Base-by-base conservation (phyloP, 2,797 vertebrate genomes). In the Anableps anableps region DNA sequence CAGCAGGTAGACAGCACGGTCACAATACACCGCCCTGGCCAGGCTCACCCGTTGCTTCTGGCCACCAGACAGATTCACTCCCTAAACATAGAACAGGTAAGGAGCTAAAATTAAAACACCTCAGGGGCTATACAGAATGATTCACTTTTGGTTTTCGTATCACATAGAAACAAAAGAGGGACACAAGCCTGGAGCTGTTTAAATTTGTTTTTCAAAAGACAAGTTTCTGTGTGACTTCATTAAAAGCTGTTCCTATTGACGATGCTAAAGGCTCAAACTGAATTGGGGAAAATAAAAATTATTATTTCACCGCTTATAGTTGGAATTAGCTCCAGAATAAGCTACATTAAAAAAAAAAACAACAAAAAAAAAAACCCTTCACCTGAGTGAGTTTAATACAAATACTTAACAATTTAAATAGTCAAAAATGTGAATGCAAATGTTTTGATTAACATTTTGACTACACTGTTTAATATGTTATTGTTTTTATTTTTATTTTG, bases 31-130 rank as follows among this genome's bases (percentile, higher is more conserved):
- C 0, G 98, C 97, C 70, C 98, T 94, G 74, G 98, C 98, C 87
- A 99, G 93, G 86, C 97, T 99, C 84, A 99, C 97, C 4, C 98
- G 92, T 90, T 99, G 98, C 80, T 99, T 99, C 94, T 99, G 98
- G 43, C 98, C 98, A 29, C 98, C 98, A 0, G 98, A 99, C 75
- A 99, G 95, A 94, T 99, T 99, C 76, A 99, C 97, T 0, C 98
- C 98, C 98, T 99, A 89, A 10, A 38, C 21, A 79, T 55, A 60
- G 14, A 47, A 74, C 29, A 50, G 5, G 4, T 10, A 16, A 48
- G 43, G 21, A 66, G 9, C 43, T 66, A 4, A 36, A 31, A 48
- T 21, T 13, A 50, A 7, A 64, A 64, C 7, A 36, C 36, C 19
- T 64, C 31, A 21, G 17, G 9, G 3, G 34, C 19, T 64, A 10